A percentile compares a stretch with the other conserved stretches of the same genome.
Evolutionary conservation across 2,888 invertebrate genomes (phyloP).

Genomic region (Stenolophus ochropezus): DNA sequence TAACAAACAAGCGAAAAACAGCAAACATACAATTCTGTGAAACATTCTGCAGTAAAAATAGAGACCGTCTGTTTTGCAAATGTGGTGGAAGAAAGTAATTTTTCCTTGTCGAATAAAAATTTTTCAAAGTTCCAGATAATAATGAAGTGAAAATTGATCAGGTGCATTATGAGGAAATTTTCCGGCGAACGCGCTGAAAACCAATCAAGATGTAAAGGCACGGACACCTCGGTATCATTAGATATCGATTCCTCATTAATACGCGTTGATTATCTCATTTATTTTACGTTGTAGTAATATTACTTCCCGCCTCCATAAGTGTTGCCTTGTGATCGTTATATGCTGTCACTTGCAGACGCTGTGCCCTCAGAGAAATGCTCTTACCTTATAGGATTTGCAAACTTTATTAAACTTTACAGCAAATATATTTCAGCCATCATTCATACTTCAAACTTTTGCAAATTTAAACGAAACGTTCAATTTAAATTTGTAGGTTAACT

Average conservation of each 20-base stretch:
- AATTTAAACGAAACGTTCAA: too few relatives aligned
- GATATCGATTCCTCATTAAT: constrained; percentile 33
- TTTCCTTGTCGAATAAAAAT: too few relatives aligned
- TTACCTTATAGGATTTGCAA: background rate
- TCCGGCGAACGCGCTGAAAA: constrained; percentile 33
- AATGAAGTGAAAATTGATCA: background rate
- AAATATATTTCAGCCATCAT: background rate
- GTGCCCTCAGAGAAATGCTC: constrained; percentile 4
- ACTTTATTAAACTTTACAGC: background rate
- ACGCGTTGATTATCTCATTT: constrained; percentile 51
- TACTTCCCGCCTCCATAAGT: constrained; percentile 29
- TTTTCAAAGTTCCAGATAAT: too few relatives aligned
- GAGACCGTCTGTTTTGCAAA: too few relatives aligned
- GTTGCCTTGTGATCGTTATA: constrained; percentile 28
- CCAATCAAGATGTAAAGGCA: constrained; percentile 34
- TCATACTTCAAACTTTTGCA: background rate
- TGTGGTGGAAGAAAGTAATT: too few relatives aligned
- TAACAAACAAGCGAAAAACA: too few relatives aligned
- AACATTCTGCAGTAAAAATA: too few relatives aligned
- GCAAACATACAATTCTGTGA: too few relatives aligned
- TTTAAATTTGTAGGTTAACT: too few relatives aligned
- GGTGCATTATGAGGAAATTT: constrained; percentile 27
- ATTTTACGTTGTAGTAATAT: constrained; percentile 42
- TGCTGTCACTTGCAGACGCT: constrained; percentile 26
- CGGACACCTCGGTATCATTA: constrained; percentile 32